A percentile compares a stretch with the other conserved stretches of the same genome.
Evolutionary conservation across 2,888 invertebrate genomes (phyloP).

Genomic region (Rapana venosa): DNA sequence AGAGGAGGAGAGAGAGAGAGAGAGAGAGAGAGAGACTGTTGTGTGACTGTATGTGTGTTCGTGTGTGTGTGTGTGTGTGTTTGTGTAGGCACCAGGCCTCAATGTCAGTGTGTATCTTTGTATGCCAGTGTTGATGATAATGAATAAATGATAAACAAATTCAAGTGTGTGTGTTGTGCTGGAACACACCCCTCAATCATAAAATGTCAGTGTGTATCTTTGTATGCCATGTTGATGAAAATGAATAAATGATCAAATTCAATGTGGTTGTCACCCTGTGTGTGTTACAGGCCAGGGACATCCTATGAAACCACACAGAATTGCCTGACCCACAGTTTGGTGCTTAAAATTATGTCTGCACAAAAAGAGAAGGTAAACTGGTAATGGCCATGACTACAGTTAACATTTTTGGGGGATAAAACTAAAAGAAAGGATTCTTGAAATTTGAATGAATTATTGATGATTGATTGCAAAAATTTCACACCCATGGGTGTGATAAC

Average conservation of each 20-base stretch:
- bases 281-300: constrained; percentile 90
- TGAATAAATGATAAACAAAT: too few species aligned
- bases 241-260: too few species aligned
- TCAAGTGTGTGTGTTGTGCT: too few species aligned
- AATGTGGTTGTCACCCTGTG: neutral
- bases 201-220: too few species aligned
- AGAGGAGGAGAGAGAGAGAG: too few species aligned
- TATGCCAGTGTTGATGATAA: too few species aligned
- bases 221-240: too few species aligned
- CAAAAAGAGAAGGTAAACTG: constrained; percentile 92
- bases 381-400: constrained; percentile 57
- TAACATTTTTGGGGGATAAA: neutral
- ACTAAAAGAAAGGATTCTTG: neutral
- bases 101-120: neutral
- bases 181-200: too few species aligned
- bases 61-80: neutral
- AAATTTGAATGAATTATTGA: neutral
- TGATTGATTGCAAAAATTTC: neutral
- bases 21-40: too few species aligned
- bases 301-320: constrained; percentile 99
- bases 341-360: constrained; percentile 96
- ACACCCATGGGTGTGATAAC: too few species aligned
- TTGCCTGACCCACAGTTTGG: constrained; percentile 97
- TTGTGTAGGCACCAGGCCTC: neutral
- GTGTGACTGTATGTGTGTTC: neutral